Evolutionary conservation across 2,113 vertebrate species (phyloP).

Genomic region (Heteronetta atricapilla): DNA sequence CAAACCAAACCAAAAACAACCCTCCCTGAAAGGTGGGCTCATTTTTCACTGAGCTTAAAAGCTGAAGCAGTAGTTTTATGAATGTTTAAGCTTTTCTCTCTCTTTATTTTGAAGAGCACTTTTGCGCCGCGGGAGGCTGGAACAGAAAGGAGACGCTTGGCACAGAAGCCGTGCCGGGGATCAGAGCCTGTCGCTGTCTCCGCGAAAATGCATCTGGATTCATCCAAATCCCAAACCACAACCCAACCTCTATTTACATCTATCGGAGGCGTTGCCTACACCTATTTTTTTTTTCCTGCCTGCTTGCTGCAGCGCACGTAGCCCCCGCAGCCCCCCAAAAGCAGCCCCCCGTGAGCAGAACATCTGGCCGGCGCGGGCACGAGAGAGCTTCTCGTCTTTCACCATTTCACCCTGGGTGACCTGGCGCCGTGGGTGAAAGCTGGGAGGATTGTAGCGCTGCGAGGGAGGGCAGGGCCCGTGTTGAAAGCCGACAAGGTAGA

Average conservation of each 20-base stretch:
- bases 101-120: neutral
- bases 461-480: slow-evolving; percentile 49
- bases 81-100: neutral
- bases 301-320: rapidly evolving
- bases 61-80: neutral
- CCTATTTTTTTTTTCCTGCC: neutral
- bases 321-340: neutral
- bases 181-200: neutral
- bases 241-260: neutral
- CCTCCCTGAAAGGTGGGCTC: neutral
- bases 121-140: neutral
- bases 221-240: neutral
- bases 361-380: rapidly evolving
- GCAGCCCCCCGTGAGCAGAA: neutral
- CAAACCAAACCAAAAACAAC: neutral
- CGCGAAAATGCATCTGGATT: neutral
- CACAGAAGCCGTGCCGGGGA: neutral
- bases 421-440: slow-evolving; percentile 46
- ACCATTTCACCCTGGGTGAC: slow-evolving; percentile 47
- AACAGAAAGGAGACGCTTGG: neutral
- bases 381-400: slow-evolving; percentile 3
- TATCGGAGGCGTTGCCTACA: neutral
- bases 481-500: slow-evolving; percentile 61
- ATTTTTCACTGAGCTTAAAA: neutral
- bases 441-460: slow-evolving; percentile 34